Evolutionary conservation across 1,140 invertebrate species (phyloP).

Genomic region (Papilio helenus): DNA sequence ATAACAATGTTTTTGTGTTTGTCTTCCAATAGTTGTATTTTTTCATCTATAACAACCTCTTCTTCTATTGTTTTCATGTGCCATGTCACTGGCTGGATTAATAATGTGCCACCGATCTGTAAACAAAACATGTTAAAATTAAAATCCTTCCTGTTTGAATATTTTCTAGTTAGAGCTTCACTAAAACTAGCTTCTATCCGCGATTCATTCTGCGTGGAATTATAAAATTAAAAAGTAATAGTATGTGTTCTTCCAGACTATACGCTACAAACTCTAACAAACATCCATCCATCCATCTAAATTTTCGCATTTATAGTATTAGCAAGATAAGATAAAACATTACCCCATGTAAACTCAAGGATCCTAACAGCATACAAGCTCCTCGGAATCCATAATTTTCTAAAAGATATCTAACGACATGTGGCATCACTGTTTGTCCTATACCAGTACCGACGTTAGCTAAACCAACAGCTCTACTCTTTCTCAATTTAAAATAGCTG

Average conservation of each 20-base stretch:
- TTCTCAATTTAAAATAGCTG: conserved; percentile 87
- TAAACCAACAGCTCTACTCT: conserved; percentile 87
- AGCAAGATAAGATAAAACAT: conserved; percentile 44
- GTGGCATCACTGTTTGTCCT: conserved; percentile 89
- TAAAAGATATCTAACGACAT: conserved; percentile 85
- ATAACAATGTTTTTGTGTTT: conserved; percentile 60
- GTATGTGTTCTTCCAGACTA: too few species aligned
- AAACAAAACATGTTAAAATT: conserved; percentile 29
- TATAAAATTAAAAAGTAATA: too few species aligned
- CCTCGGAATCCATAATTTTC: conserved; percentile 83
- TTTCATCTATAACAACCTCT: conserved; percentile 66
- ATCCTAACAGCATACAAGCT: conserved; percentile 85
- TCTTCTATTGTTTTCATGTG: conserved; percentile 78
- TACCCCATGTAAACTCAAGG: conserved; percentile 85
- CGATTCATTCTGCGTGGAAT: too few species aligned
- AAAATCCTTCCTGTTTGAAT: not conserved
- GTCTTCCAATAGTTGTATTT: conserved; percentile 60
- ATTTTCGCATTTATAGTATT: too few species aligned
- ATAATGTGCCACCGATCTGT: conserved; percentile 73
- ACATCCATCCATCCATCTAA: too few species aligned
- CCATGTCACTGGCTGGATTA: conserved; percentile 84
- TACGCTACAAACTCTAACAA: too few species aligned
- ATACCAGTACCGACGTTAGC: conserved; percentile 88
- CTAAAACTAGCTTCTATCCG: not conserved
- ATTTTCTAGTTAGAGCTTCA: not conserved